Evolutionary conservation across 1,140 invertebrate species (phyloP).

Genomic region (Eufriesea mexicana): DNA sequence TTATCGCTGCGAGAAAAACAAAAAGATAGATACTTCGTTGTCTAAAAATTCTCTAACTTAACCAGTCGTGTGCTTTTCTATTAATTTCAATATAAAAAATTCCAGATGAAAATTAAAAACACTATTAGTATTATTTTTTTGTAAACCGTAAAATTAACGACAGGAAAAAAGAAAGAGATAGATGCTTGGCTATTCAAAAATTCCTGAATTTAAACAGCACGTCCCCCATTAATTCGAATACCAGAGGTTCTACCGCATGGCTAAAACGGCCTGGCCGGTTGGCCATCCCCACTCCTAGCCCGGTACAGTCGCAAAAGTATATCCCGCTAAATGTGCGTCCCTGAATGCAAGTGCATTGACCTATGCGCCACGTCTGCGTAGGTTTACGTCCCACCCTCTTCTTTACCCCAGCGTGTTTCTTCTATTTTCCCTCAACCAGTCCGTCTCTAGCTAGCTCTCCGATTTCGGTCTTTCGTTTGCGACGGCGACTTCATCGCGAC

Average conservation of each 20-base stretch:
- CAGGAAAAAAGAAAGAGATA: too few species aligned
- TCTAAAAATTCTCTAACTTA: too few species aligned
- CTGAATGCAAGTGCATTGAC: constrained; percentile 67
- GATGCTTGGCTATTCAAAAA: too few species aligned
- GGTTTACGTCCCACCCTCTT: constrained; percentile 35
- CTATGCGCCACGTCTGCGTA: constrained; percentile 61
- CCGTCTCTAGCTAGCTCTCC: background rate
- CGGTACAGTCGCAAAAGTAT: constrained; percentile 2
- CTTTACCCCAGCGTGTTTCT: constrained; percentile 23
- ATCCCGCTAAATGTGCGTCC: constrained; percentile 34
- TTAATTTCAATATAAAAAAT: too few species aligned
- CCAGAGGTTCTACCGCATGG: background rate
- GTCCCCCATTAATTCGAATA: too few species aligned
- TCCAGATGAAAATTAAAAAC: too few species aligned
- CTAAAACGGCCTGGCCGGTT: background rate
- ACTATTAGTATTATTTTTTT: too few species aligned
- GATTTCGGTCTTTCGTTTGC: constrained; percentile 45
- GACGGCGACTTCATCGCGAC: constrained; percentile 61
- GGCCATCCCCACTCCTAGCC: background rate
- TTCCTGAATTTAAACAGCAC: too few species aligned
- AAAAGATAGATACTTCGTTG: too few species aligned
- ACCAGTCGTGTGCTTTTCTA: too few species aligned
- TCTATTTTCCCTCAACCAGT: constrained; percentile 20
- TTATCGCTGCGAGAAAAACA: too few species aligned
- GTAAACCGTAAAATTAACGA: too few species aligned